phyloP scores from a whole-genome alignment of 2,797 vertebrate species.

The Anguilla anguilla region DNA sequence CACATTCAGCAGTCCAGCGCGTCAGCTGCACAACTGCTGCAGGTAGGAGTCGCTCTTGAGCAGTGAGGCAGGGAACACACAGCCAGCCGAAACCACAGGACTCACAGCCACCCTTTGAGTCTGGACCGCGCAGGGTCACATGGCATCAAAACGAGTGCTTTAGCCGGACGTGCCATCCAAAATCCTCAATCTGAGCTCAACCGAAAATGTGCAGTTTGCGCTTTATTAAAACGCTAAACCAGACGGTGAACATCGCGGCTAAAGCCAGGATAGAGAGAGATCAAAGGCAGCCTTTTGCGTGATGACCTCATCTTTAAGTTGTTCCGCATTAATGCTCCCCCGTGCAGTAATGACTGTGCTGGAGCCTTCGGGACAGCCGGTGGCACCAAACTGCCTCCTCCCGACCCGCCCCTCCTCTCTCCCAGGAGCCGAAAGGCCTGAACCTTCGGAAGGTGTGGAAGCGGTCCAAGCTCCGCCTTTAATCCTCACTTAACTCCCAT shows the following conservation, averaged over 20 bases:
- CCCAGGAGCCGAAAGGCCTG: not conserved
- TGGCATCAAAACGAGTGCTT: not conserved
- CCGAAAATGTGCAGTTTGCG: not conserved
- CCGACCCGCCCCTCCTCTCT: too few species aligned
- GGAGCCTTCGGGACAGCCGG: not conserved
- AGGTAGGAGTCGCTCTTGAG: not conserved
- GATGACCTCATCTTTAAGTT: not conserved
- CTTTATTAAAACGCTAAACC: not conserved
- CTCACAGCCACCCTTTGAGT: not conserved
- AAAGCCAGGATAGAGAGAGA: not conserved
- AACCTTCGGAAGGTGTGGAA: not conserved
- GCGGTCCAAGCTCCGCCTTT: not conserved
- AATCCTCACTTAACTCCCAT: constrained; percentile 9
- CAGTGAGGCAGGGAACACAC: not conserved
- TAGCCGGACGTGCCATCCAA: not conserved
- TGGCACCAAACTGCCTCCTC: not conserved
- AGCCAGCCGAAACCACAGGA: not conserved
- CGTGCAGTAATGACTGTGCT: not conserved
- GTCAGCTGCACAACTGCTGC: not conserved
- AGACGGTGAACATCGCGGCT: not conserved
- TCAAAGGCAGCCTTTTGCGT: not conserved
- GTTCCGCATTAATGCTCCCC: not conserved
- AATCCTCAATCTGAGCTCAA: not conserved
- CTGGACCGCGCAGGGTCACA: not conserved
- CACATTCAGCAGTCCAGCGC: not conserved